Percentiles rank a stretch among this genome's conserved stretches.
Conservation (phyloP, 2,888 invertebrate species). For the Petrolisthes manimaculis region DNA sequence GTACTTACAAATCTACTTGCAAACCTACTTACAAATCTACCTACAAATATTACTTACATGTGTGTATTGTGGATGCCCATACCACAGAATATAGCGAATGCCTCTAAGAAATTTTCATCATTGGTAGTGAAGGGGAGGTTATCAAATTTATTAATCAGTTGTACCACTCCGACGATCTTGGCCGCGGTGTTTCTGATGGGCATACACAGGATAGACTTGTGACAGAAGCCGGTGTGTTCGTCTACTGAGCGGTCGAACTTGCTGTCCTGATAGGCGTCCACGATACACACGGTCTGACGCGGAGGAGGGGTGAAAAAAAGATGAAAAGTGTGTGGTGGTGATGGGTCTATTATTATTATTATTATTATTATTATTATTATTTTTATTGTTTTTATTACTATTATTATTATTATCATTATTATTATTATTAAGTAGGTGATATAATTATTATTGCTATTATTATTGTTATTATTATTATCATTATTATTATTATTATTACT, state of each 20-base stretch:
- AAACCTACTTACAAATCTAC: constrained; percentile 63
- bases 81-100: constrained; percentile 97
- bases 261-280: constrained; percentile 88
- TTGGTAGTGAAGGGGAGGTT: constrained; percentile 91
- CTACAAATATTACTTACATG: constrained; percentile 80
- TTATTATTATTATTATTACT: too few species aligned
- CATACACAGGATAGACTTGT: constrained; percentile 93
- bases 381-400: too few species aligned
- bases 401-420: too few species aligned
- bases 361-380: too few species aligned
- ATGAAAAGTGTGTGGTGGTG: background rate
- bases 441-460: too few species aligned
- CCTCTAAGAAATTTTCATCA: constrained; percentile 96
- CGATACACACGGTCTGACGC: constrained; percentile 88
- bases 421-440: too few species aligned
- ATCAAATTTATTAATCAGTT: constrained; percentile 93
- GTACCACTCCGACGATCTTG: constrained; percentile 92
- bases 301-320: background rate
- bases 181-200: constrained; percentile 93
- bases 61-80: constrained; percentile 97
- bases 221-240: constrained; percentile 84
- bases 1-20: too few species aligned
- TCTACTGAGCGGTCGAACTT: constrained; percentile 91
- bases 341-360: background rate
- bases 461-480: too few species aligned